phyloP scores from a whole-genome alignment of 2,797 vertebrate species.

The Lagocephalus sceleratus region DNA sequence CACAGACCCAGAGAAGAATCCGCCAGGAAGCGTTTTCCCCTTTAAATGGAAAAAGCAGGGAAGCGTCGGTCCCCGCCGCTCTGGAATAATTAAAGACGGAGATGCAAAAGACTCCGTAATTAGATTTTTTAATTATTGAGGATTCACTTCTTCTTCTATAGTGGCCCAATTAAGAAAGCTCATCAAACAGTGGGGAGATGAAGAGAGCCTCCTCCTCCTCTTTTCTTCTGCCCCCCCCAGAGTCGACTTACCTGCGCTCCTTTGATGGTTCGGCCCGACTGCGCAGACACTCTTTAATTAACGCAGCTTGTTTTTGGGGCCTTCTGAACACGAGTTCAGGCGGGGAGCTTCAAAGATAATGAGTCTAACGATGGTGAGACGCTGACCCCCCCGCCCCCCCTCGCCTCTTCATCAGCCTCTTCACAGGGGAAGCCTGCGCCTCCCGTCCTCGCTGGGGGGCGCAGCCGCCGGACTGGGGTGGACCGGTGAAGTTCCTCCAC shows the following conservation, averaged over 20 bases:
- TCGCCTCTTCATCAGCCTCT: conserved; percentile 30
- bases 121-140: conserved; percentile 85
- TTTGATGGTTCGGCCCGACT: conserved; percentile 62
- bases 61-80: conserved; percentile 66
- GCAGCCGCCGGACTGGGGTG: no score
- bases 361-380: conserved; percentile 55
- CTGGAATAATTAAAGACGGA: conserved; percentile 76
- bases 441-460: no score
- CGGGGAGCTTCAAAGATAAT: conserved; percentile 46
- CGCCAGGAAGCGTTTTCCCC: conserved; percentile 46
- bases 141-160: conserved; percentile 77
- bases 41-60: conserved; percentile 69
- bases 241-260: conserved; percentile 55
- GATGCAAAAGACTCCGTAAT: conserved; percentile 81
- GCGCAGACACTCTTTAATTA: conserved; percentile 70
- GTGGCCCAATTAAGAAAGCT: conserved; percentile 78
- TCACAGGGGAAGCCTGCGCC: conserved; percentile 35
- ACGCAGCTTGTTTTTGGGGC: conserved; percentile 44
- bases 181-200: conserved; percentile 74
- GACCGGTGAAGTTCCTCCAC: no score
- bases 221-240: conserved; percentile 30
- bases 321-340: conserved; percentile 14
- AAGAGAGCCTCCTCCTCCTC: conserved; percentile 39
- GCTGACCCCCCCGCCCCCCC: conserved; percentile 4
- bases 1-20: conserved; percentile 27